These are phyloP conservation scores for Rhopilema esculentum DNA, from an alignment of 30 jellyfish, hydroid and myxozoan genomes.

Conservation along the genomic window DNA sequence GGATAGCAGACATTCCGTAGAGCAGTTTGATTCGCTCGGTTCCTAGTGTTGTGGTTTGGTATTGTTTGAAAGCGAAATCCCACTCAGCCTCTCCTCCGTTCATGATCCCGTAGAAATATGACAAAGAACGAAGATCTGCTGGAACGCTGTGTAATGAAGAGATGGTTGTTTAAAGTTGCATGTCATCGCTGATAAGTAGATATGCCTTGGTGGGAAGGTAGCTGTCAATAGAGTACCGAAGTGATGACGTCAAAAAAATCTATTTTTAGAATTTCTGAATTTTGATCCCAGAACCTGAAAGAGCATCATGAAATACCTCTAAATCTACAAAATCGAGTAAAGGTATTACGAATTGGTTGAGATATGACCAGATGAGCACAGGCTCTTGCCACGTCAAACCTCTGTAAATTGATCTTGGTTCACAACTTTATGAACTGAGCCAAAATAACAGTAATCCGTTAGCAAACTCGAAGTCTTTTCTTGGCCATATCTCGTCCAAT, in stretches of 20 bases:
- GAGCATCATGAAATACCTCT: too few relatives aligned
- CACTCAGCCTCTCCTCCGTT: constrained; percentile 87
- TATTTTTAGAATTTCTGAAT: too few relatives aligned
- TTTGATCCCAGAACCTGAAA: too few relatives aligned
- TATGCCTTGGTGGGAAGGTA: neutral
- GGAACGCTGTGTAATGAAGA: constrained; percentile 49
- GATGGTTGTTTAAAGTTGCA: neutral
- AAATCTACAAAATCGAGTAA: too few relatives aligned
- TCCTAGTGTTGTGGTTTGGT: constrained; percentile 63
- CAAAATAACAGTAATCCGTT: too few relatives aligned
- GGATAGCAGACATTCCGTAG: constrained; percentile 91
- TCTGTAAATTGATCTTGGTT: too few relatives aligned
- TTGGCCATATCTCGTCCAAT: too few relatives aligned
- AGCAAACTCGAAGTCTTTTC: too few relatives aligned
- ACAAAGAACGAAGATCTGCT: constrained; percentile 78
- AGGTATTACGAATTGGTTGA: too few relatives aligned
- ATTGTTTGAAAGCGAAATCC: constrained; percentile 80
- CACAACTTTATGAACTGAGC: too few relatives aligned
- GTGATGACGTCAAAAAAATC: neutral
- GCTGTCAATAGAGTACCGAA: neutral
- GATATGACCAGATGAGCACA: too few relatives aligned
- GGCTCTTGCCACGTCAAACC: too few relatives aligned
- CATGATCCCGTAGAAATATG: constrained; percentile 78
- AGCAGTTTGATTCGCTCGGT: constrained; percentile 77
- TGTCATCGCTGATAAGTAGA: neutral